Evolutionary conservation across 2,888 invertebrate genomes (phyloP), one percentile per base, ranked within the genome.

Genomic region (Pterostichus madidus): DNA sequence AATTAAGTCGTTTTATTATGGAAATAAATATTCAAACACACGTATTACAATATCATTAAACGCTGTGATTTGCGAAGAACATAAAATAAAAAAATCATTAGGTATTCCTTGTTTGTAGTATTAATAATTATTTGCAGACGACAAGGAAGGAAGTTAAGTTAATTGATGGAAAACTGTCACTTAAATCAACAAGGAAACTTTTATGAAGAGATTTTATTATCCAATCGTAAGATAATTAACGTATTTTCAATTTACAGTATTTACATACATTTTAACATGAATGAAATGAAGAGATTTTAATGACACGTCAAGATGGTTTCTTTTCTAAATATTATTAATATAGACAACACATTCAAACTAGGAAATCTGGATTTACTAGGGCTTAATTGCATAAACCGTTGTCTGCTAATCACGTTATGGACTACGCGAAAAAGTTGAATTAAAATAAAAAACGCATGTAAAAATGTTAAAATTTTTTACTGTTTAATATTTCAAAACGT

Each of bases 121-220:
- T 5, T 13, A 10, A 13, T 59, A 31, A 59, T n/a, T 24, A 59
- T 35, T 49, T 13, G 35, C 64, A 6, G 0, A n/a, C 13, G 64
- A 64, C 64, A 31, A 59, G 64, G 64, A 64, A 64, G 64, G 64
- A 64, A 64, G 64, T 64, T 11, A 64, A 35, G 32, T 64, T 64
- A 64, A 39, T 64, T 59, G 59, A 56, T 59, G 59, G 32, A 59
- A 31, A 59, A 59, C 31, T 59, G 6, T 24, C 24, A 24, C 4
- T 0, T 64, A n/a, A n/a, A 32, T 64, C 31, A 64, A 64, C 64
- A 59, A 64, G 35, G 64, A 64, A 35, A 35, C n/a, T 64, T 64
- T 64, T 64, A 35, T 64, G 11, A 11, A 35, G 35, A 64, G 64
- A 0, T 49, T 64, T 64, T 64, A 35, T 61, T 61, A 32, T 11